These are phyloP conservation scores for Aldabrachelys gigantea DNA, from an alignment of 2,113 vertebrate species.

Conservation along the genomic window DNA sequence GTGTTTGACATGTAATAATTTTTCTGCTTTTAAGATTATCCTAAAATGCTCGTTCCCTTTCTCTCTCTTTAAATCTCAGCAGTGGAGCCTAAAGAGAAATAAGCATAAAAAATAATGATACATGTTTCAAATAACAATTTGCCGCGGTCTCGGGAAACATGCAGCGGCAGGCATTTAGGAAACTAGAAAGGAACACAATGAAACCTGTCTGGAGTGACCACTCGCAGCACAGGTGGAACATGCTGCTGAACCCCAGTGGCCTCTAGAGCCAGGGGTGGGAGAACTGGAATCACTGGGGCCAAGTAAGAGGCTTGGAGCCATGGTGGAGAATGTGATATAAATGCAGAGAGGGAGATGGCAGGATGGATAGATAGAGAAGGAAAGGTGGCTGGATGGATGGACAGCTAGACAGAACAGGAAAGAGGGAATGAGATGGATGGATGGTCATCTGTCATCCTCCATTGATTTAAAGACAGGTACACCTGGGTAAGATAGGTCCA, in stretches of 20 bases:
- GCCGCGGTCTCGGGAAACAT: not conserved
- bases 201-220: not conserved
- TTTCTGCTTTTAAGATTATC: conserved; percentile 79
- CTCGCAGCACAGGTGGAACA: accelerated
- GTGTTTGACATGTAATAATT: conserved; percentile 79
- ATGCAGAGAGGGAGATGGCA: accelerated
- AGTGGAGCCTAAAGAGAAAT: conserved; percentile 56
- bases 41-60: conserved; percentile 71
- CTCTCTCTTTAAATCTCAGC: conserved; percentile 54
- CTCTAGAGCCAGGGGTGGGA: not conserved
- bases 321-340: not conserved
- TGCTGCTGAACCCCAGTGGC: accelerated
- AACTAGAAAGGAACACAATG: not conserved
- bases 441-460: not conserved
- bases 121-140: conserved; percentile 59
- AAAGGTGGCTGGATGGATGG: not conserved
- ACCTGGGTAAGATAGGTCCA: not conserved
- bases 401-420: not conserved
- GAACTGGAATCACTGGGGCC: not conserved
- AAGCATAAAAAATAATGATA: conserved; percentile 49
- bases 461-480: not conserved
- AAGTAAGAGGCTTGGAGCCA: accelerated
- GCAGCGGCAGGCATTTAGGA: not conserved
- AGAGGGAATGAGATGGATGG: not conserved
- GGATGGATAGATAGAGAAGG: not conserved